Percentiles rank a stretch among this genome's conserved stretches.
phyloP scores from a whole-genome alignment of 1,140 invertebrate genomes.

The Ridgeia piscesae region DNA sequence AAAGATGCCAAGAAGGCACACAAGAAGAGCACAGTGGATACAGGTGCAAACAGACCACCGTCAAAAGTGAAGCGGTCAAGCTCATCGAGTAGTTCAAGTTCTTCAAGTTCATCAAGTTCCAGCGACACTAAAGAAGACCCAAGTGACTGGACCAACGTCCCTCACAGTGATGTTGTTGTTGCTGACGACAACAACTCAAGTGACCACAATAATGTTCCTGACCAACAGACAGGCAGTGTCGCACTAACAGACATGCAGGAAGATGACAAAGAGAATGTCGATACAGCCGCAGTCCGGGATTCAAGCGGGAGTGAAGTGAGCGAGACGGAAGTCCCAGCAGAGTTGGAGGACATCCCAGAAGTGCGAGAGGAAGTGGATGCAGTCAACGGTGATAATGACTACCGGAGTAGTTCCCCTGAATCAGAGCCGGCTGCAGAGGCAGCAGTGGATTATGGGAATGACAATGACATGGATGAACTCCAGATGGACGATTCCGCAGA shows the following conservation, averaged over 20 bases:
- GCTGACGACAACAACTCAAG: background rate
- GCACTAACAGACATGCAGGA: background rate
- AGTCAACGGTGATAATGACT: background rate
- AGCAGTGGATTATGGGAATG: background rate
- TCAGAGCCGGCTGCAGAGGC: background rate
- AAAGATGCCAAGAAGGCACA: background rate
- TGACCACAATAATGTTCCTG: background rate
- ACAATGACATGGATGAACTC: background rate
- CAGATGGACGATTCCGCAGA: background rate
- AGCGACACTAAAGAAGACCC: background rate
- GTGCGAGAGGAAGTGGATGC: background rate
- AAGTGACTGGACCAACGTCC: background rate
- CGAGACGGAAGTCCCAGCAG: background rate
- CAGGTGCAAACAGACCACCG: background rate
- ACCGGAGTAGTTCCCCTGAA: background rate
- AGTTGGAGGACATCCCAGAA: background rate
- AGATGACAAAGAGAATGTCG: background rate
- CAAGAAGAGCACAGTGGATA: background rate
- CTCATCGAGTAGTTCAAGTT: background rate
- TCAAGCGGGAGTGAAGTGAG: background rate
- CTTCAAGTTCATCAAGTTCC: background rate
- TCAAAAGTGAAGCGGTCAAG: background rate
- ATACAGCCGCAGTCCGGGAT: background rate
- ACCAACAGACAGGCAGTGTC: too few relatives aligned
- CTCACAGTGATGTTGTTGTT: background rate